Conservation (phyloP, 2,797 vertebrate species). For the Danio tinwini region DNA sequence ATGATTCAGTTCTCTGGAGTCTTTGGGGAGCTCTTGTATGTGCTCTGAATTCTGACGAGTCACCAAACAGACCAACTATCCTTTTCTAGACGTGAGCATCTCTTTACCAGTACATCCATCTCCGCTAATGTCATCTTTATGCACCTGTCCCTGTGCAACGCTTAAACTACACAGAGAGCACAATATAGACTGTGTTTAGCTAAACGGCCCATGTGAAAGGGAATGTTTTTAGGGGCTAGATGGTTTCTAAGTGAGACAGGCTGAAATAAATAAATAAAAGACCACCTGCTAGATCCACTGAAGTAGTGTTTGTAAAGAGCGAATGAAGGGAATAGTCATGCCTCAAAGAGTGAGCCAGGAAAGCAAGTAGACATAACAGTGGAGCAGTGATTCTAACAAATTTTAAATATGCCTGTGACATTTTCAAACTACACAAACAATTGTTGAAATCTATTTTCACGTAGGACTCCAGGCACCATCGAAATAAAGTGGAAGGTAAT, state of each 20-base stretch:
- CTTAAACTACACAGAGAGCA: conserved; percentile 28
- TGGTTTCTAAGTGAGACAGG: conserved; percentile 39
- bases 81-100: conserved; percentile 38
- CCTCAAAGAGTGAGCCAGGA: conserved; percentile 34
- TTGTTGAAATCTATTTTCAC: not conserved
- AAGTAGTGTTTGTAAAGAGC: conserved; percentile 51
- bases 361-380: conserved; percentile 30
- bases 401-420: conserved; percentile 10
- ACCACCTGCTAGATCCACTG: conserved; percentile 53
- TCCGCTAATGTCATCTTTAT: conserved; percentile 24
- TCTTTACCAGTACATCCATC: conserved; percentile 39
- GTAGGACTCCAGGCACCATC: conserved; percentile 1
- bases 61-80: conserved; percentile 43
- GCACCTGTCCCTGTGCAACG: conserved; percentile 28
- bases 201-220: conserved; percentile 2
- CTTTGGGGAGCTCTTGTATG: conserved; percentile 69
- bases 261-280: conserved; percentile 52
- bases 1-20: conserved; percentile 70
- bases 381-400: conserved; percentile 5
- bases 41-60: conserved; percentile 77
- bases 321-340: conserved; percentile 54
- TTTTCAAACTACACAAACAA: conserved; percentile 2
- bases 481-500: conserved; percentile 31
- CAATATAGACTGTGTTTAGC: conserved; percentile 39
- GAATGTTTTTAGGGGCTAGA: conserved; percentile 35